phyloP scores from a whole-genome alignment of 2,888 invertebrate species.

The Arge pagana region DNA sequence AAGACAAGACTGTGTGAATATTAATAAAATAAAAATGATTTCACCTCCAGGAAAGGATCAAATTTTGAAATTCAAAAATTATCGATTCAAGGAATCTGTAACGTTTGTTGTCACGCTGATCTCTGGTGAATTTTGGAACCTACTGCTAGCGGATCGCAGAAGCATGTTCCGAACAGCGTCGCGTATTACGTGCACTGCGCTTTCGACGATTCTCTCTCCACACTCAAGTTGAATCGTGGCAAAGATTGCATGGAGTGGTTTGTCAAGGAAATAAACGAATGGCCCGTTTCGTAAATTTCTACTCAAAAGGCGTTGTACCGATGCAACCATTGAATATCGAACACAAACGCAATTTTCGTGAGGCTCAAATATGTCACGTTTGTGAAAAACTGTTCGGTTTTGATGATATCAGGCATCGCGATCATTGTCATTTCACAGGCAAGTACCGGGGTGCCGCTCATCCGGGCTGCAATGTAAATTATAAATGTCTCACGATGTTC shows the following conservation, averaged over 20 bases:
- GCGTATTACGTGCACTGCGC: slow-evolving; percentile 34
- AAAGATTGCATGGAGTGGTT: slow-evolving; percentile 28
- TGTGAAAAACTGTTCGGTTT: slow-evolving; percentile 17
- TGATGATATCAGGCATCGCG: slow-evolving; percentile 22
- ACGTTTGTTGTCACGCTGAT: slow-evolving; percentile 3
- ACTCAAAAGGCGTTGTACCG: slow-evolving; percentile 2
- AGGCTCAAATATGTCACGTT: slow-evolving; percentile 25
- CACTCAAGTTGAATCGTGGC: slow-evolving; percentile 21
- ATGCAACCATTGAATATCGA: slow-evolving; percentile 19
- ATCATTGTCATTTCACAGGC: slow-evolving; percentile 31
- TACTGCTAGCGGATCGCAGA: not conserved
- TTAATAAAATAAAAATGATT: slow-evolving; percentile 24
- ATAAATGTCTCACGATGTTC: too few species aligned
- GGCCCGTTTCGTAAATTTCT: slow-evolving; percentile 6
- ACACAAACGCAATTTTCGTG: slow-evolving; percentile 12
- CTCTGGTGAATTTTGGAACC: not conserved
- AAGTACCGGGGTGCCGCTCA: slow-evolving; percentile 24
- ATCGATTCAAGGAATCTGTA: slow-evolving; percentile 18
- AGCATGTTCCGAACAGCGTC: slow-evolving; percentile 29
- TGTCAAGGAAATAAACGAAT: slow-evolving; percentile 15
- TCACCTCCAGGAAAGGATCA: slow-evolving; percentile 20
- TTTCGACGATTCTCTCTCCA: slow-evolving; percentile 29
- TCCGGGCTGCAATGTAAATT: slow-evolving; percentile 1
- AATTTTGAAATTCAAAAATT: slow-evolving; percentile 26
- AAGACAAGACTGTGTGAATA: slow-evolving; percentile 2